A percentile compares a stretch with the other conserved stretches of the same genome.
Evolutionary conservation across 2,797 vertebrate species (phyloP).

Genomic region (Smutsia gigantea): DNA sequence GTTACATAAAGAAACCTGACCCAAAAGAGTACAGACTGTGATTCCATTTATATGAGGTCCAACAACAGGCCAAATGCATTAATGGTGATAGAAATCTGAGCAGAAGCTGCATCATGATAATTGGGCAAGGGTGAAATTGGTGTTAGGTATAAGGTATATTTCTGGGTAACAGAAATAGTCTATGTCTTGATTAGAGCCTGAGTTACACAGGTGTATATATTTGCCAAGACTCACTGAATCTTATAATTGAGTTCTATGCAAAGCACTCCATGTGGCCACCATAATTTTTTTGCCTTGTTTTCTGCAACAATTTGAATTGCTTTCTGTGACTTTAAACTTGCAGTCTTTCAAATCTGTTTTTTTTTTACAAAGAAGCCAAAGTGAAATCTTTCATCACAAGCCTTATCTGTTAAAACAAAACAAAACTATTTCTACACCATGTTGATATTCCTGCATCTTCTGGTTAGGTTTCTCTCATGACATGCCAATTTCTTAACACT

Average conservation of each 20-base stretch:
- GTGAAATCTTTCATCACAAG: background rate
- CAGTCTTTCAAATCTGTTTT: background rate
- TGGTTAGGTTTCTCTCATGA: background rate
- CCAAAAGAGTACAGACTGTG: background rate
- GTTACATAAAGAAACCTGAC: background rate
- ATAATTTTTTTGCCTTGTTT: background rate
- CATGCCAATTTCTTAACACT: background rate
- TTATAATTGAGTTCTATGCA: background rate
- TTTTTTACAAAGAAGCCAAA: background rate
- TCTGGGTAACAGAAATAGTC: background rate
- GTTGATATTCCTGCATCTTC: background rate
- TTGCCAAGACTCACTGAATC: background rate
- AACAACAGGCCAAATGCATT: background rate
- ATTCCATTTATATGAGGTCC: background rate
- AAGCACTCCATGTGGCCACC: background rate
- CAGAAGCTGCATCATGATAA: background rate
- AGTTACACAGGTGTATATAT: background rate
- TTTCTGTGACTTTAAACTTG: background rate
- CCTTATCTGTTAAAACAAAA: background rate
- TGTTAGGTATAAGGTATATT: background rate
- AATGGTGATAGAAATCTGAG: background rate
- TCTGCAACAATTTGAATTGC: background rate
- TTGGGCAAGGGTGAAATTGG: background rate
- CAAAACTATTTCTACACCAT: background rate
- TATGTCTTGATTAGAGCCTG: background rate